phyloP scores from a whole-genome alignment of 2,888 invertebrate genomes.

The Mystacides longicornis region DNA sequence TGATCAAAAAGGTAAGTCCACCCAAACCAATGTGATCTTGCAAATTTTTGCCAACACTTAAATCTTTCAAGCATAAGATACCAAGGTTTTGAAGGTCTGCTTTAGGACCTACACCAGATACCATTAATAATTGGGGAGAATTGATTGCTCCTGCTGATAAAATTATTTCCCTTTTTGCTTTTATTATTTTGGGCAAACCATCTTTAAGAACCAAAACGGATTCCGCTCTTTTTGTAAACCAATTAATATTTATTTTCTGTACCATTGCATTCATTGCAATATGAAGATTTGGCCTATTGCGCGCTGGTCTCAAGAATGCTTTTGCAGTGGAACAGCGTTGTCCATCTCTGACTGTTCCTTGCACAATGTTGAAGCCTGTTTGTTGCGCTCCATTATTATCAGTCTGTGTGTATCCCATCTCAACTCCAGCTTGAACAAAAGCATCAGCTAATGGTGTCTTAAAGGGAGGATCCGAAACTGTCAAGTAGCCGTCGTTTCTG shows the following conservation, averaged over 20 bases:
- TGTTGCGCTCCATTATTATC: slow-evolving; percentile 39
- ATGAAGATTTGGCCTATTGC: slow-evolving; percentile 29
- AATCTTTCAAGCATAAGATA: slow-evolving; percentile 35
- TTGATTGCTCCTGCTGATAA: slow-evolving; percentile 41
- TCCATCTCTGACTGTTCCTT: slow-evolving; percentile 42
- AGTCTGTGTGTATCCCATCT: slow-evolving; percentile 38
- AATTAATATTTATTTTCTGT: slow-evolving; percentile 38
- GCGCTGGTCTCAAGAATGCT: slow-evolving; percentile 41
- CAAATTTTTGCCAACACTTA: slow-evolving; percentile 40
- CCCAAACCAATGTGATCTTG: slow-evolving; percentile 55
- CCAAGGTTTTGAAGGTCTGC: slow-evolving; percentile 32
- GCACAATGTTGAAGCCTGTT: slow-evolving; percentile 43
- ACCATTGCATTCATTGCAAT: slow-evolving; percentile 37
- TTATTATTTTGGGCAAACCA: slow-evolving; percentile 27
- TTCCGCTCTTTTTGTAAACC: slow-evolving; percentile 31
- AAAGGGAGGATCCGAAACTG: slow-evolving; percentile 35
- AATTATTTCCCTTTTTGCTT: slow-evolving; percentile 41
- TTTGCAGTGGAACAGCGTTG: slow-evolving; percentile 45
- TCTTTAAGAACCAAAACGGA: slow-evolving; percentile 34
- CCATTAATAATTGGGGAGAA: slow-evolving; percentile 41
- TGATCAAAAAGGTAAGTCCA: slow-evolving; percentile 37
- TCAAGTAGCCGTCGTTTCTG: slow-evolving; percentile 38
- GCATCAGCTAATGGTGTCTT: slow-evolving; percentile 34
- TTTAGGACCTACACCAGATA: slow-evolving; percentile 43
- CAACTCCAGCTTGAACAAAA: slow-evolving; percentile 38